Conservation (phyloP, 2,888 invertebrate species). For the Schizaphis graminum region DNA sequence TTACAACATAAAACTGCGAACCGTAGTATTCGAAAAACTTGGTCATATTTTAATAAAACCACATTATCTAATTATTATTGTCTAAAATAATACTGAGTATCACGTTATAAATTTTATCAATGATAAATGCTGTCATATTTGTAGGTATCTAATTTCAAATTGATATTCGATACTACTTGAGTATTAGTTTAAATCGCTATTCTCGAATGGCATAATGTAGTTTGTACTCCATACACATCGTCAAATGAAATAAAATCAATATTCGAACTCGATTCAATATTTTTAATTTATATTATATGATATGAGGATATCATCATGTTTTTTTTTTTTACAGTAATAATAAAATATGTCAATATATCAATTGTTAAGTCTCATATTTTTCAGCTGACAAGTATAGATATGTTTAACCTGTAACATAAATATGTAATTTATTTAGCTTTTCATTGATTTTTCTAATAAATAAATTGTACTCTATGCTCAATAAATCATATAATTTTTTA, state of each 20-base stretch:
- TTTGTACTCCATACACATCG: background rate
- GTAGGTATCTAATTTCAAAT: background rate
- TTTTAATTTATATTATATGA: background rate
- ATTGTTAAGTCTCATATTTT: background rate
- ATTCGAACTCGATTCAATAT: background rate
- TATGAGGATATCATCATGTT: background rate
- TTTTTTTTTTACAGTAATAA: background rate
- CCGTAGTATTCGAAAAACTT: background rate
- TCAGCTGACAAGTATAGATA: background rate
- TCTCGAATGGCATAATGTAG: background rate
- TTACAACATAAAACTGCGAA: background rate
- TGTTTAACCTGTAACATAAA: background rate
- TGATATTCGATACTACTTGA: background rate
- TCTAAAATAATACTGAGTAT: background rate
- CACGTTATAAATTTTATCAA: background rate
- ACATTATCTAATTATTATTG: background rate
- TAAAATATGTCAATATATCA: background rate
- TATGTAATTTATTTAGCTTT: background rate
- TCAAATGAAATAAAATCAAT: background rate
- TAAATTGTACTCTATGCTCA: background rate
- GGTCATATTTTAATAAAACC: background rate
- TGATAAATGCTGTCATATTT: background rate
- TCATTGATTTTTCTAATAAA: background rate
- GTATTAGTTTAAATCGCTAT: background rate
- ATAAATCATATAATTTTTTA: background rate